Evolutionary conservation across 2,797 vertebrate species (phyloP).

Genomic region (Pempheris klunzingeri): DNA sequence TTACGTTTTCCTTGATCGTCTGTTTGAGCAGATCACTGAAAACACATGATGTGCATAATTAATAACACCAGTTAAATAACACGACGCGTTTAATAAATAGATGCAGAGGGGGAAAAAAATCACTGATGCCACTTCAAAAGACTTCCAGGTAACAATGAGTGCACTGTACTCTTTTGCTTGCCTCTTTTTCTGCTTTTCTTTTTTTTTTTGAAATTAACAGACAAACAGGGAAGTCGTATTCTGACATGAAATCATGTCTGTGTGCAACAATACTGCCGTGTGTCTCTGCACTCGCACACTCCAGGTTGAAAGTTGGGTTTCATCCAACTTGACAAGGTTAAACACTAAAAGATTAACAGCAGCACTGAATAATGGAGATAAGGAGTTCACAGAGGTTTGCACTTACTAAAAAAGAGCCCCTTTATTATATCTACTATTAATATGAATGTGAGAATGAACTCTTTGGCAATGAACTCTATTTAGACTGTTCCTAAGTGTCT

Average conservation of each 20-base stretch:
- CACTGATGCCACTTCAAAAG: slow-evolving; percentile 59
- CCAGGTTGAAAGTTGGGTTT: slow-evolving; percentile 48
- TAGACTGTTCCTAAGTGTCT: slow-evolving; percentile 9
- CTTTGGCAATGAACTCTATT: slow-evolving; percentile 8
- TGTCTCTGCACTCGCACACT: slow-evolving; percentile 27
- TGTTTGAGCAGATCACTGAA: slow-evolving; percentile 48
- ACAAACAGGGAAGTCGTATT: slow-evolving; percentile 47
- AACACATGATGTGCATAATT: slow-evolving; percentile 51
- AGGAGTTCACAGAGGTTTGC: slow-evolving; percentile 21
- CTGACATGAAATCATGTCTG: slow-evolving; percentile 52
- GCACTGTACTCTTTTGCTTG: slow-evolving; percentile 35
- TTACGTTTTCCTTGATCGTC: slow-evolving; percentile 48
- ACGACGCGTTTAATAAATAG: slow-evolving; percentile 45
- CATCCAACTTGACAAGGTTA: slow-evolving; percentile 57
- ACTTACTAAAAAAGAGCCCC: slow-evolving; percentile 24
- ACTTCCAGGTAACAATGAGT: slow-evolving; percentile 54
- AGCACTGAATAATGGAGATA: slow-evolving; percentile 21
- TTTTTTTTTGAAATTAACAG: too few species aligned
- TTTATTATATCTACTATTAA: slow-evolving; percentile 10
- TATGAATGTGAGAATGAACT: background rate
- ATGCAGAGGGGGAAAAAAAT: slow-evolving; percentile 28
- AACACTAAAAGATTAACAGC: slow-evolving; percentile 44
- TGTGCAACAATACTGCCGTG: slow-evolving; percentile 33
- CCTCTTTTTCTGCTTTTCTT: slow-evolving; percentile 43
- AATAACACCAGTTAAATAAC: slow-evolving; percentile 50